Base-by-base conservation (phyloP, 2,888 invertebrate genomes). In the Lampropteryx suffumata region DNA sequence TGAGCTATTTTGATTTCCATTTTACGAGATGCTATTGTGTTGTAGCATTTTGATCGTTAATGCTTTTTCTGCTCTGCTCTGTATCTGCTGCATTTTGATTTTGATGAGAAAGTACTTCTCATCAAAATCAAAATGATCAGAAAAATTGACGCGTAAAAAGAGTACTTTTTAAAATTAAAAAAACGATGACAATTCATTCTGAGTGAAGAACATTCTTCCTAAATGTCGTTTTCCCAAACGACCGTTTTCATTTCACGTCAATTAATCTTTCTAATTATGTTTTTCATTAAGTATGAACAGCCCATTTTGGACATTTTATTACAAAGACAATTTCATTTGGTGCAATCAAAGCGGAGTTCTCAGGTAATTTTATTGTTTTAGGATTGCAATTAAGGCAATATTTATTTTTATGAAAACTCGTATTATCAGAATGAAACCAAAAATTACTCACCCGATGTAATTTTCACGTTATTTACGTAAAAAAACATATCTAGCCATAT, bases 241-340 rank as follows among this genome's bases (percentile, higher is more conserved):
- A 65, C 71, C 68, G 70, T 77, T 81, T 78, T 76, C 75, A 82
- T 80, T 80, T 78, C 66, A 71, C 78, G 69, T 76, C 75, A 76
- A 79, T 81, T 79, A 79, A 77, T 77, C 73, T 77, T 67, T 67
- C 50, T 62, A 65, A 69, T 78, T 80, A 75, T 67, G 71, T 73
- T 74, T 75, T 73, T 64, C 57, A 73, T 73, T 71, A 68, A 57
- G 61, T 69, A 61, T 50, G 53, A 66, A 67, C 54, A 59, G 61
- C 61, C 60, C 55, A 50, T 63, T 58, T 64, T 57, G 57, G 59
- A 50, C 57, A 59, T 61, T 50, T 48, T 43, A 58, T 46, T 29
- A 41, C 33, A 46, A 37, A 51, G 48, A 56, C 44, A 50, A 55
- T 55, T 49, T 56, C 30, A 44, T 45, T 52, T 48, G 28, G 36